Evolutionary conservation across 2,888 invertebrate species (phyloP), one percentile per base, ranked within the genome.

Genomic region (Limnephilus marmoratus): DNA sequence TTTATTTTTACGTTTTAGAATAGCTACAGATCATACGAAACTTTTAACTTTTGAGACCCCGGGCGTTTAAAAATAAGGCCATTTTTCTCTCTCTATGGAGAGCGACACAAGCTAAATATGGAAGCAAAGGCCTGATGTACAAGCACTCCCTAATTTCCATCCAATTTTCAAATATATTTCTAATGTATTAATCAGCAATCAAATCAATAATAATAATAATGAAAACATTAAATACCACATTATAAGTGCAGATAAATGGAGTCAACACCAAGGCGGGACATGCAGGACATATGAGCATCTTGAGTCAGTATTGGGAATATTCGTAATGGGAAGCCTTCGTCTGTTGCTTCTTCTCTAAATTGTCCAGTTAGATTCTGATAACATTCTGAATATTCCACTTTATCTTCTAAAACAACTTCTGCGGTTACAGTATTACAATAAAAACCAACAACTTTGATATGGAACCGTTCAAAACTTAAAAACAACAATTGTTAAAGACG

Each of bases 241-340:
- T 92, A 15, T 91, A 81, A 11, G 92, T 90, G 86, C 92, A 93
- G 37, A 93, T 89, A 83, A 68, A 93, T 3, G 93, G 93, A 18
- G 93, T 86, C 37, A 93, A 81, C 18, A 93, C 93, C 31, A 93
- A 89, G 4, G 93, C 92, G 3, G 93, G 93, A 93, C 68, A 68
- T 68, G 68, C 68, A 9, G 68, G 68, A 9, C 92, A 93, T 45
- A 93, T 88, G 12, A 93, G 81, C 93, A 93, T 93, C 45, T 34
- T 90, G n/a, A 12, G 5, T 83, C 68, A 68, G 68, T 68, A 9
- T 68, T n/a, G 68, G 13, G n/a, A n/a, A 7, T 68, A 68, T 68
- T n/a, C n/a, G n/a, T n/a, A n/a, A 24, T 68, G n/a, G 1, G 68
- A 68, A 68, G n/a, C 24, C 68, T 24, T 68, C n/a, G 24, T 53